Conservation (phyloP, 37 sponge, comb jelly and placozoan species). For the Ianthella basta region DNA sequence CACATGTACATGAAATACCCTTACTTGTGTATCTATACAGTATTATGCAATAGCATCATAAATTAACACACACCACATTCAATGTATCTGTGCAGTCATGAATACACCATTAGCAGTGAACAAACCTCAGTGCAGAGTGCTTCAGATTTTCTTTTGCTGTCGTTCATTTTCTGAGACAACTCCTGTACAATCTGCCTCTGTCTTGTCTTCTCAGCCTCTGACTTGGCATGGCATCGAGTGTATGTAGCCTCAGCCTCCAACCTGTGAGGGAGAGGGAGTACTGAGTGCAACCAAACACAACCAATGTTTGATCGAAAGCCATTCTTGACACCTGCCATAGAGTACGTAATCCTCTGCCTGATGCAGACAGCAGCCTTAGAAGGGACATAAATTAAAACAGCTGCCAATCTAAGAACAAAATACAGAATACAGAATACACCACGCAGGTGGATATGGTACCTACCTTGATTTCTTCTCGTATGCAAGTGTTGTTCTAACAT, state of each 20-base stretch:
- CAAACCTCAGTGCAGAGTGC: not conserved
- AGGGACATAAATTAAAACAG: too few relatives aligned
- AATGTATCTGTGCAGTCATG: not conserved
- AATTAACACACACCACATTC: not conserved
- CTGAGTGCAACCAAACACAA: too few relatives aligned
- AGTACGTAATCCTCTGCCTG: too few relatives aligned
- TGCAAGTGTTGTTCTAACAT: not conserved
- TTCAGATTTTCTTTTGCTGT: not conserved
- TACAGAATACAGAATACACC: too few relatives aligned
- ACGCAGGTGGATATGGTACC: too few relatives aligned
- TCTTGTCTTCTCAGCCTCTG: not conserved
- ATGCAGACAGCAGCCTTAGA: too few relatives aligned
- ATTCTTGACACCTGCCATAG: too few relatives aligned
- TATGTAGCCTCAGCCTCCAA: too few relatives aligned
- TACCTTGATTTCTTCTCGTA: conserved; percentile 14
- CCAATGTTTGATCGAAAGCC: too few relatives aligned
- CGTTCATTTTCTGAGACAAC: not conserved
- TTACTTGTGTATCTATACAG: not conserved
- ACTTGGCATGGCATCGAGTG: not conserved
- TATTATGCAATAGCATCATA: not conserved
- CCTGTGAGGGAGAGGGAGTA: too few relatives aligned
- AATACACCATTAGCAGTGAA: not conserved
- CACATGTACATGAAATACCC: not conserved
- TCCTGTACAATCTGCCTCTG: not conserved
- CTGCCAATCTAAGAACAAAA: too few relatives aligned